These are phyloP conservation scores for Drosophila truncata DNA, from an alignment of 1,140 invertebrate genomes.

Conservation along the genomic window DNA sequence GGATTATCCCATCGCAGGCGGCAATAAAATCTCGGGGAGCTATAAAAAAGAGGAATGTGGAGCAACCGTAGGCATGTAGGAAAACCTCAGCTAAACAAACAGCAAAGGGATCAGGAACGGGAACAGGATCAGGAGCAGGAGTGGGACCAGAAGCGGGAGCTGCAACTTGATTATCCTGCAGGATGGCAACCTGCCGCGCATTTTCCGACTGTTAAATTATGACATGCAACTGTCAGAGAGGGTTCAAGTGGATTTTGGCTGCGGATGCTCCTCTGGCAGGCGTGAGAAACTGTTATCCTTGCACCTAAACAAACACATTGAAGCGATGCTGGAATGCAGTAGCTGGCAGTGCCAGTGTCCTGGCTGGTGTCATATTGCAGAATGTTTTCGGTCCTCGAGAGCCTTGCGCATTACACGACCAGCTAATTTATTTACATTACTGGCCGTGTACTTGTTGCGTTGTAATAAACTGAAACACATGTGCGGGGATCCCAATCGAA, in stretches of 20 bases:
- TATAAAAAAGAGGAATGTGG: conserved; percentile 33
- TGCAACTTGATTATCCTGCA: conserved; percentile 62
- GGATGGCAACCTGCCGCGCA: conserved; percentile 56
- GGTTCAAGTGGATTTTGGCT: conserved; percentile 57
- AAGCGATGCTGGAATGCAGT: conserved; percentile 46
- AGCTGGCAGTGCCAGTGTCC: conserved; percentile 43
- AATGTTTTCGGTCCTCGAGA: conserved; percentile 54
- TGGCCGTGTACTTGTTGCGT: conserved; percentile 33
- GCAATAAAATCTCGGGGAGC: conserved; percentile 34
- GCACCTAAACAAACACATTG: conserved; percentile 74
- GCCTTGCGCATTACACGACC: conserved; percentile 40
- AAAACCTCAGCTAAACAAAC: conserved; percentile 69
- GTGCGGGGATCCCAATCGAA: conserved; percentile 50
- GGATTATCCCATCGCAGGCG: conserved; percentile 49
- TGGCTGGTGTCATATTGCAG: conserved; percentile 62
- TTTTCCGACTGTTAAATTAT: conserved; percentile 76
- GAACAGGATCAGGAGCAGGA: not conserved
- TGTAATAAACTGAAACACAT: conserved; percentile 55
- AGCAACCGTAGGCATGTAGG: conserved; percentile 3
- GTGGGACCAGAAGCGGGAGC: conserved; percentile 25
- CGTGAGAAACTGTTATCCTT: conserved; percentile 80
- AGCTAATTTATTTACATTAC: conserved; percentile 77
- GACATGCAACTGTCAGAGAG: conserved; percentile 73
- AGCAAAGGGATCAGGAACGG: conserved; percentile 10
- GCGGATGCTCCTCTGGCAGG: conserved; percentile 45